phyloP scores from a whole-genome alignment of 2,888 invertebrate genomes.

The Latheticus oryzae region DNA sequence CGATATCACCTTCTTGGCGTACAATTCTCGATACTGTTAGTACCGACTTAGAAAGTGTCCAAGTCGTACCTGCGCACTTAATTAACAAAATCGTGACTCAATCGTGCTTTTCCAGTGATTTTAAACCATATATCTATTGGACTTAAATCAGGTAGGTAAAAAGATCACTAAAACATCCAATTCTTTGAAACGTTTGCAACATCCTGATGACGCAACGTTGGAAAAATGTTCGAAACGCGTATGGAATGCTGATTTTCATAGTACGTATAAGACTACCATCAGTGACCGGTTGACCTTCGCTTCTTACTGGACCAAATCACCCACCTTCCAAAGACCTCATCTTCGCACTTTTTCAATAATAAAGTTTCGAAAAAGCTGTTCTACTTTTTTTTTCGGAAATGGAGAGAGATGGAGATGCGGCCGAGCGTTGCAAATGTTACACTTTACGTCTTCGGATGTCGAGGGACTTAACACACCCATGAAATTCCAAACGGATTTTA shows the following conservation, averaged over 20 bases:
- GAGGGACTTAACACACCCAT: too few species aligned
- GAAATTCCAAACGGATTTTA: too few species aligned
- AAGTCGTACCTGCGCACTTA: slow-evolving; percentile 38
- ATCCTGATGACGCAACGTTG: slow-evolving; percentile 32
- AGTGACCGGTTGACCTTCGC: slow-evolving; percentile 41
- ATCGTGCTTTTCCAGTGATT: not conserved
- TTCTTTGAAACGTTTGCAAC: too few species aligned
- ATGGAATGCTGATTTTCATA: slow-evolving; percentile 36
- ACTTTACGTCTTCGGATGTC: slow-evolving; percentile 20
- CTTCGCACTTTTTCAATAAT: slow-evolving; percentile 4
- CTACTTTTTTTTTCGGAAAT: slow-evolving; percentile 18
- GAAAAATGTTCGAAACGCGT: slow-evolving; percentile 24
- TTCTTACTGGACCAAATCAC: slow-evolving; percentile 27
- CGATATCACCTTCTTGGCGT: slow-evolving; percentile 25
- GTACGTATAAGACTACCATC: too few species aligned
- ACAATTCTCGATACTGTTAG: slow-evolving; percentile 29
- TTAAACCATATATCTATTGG: not conserved
- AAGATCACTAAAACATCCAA: too few species aligned
- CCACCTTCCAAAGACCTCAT: slow-evolving; percentile 40
- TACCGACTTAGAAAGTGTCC: slow-evolving; percentile 37
- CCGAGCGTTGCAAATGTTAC: slow-evolving; percentile 27
- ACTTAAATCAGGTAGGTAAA: too few species aligned
- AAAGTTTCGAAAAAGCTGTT: not conserved
- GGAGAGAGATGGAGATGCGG: slow-evolving; percentile 20
- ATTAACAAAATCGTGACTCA: too few species aligned